A percentile compares a stretch with the other conserved stretches of the same genome.
phyloP scores from a whole-genome alignment of 2,888 invertebrate species.

The Griposia aprilina region DNA sequence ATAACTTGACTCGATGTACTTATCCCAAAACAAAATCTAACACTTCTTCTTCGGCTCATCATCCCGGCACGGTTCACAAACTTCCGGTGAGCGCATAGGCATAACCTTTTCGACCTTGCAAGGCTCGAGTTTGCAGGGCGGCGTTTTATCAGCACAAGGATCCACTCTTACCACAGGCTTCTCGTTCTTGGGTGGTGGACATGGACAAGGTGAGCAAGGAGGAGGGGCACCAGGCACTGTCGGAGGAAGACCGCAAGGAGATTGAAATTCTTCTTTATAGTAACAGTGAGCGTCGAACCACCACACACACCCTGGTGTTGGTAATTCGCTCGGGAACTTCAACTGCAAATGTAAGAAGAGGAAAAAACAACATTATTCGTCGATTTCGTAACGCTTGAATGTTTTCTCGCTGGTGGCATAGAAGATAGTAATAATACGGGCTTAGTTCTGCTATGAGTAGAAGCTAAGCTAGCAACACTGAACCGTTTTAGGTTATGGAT shows the following conservation, averaged over 20 bases:
- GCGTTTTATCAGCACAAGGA: neutral
- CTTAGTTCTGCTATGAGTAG: too few relatives aligned
- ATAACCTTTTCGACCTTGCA: neutral
- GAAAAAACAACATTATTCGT: neutral
- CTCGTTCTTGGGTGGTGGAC: neutral
- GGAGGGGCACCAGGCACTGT: neutral
- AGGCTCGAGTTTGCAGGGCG: neutral
- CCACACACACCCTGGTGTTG: constrained; percentile 82
- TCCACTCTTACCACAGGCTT: neutral
- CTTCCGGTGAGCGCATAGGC: neutral
- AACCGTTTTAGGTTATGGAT: too few relatives aligned
- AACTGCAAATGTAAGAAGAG: constrained; percentile 5
- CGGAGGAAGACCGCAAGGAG: constrained; percentile 29
- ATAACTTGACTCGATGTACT: neutral
- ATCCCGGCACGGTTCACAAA: constrained; percentile 12
- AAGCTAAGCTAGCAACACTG: too few relatives aligned
- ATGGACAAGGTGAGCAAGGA: neutral
- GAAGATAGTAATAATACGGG: too few relatives aligned
- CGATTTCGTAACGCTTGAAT: neutral
- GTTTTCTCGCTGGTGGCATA: neutral
- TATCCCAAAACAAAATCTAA: neutral
- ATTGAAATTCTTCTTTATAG: constrained; percentile 68
- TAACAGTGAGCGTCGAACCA: constrained; percentile 87
- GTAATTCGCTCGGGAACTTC: constrained; percentile 63
- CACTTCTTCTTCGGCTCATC: constrained; percentile 3